A percentile compares a stretch with the other conserved stretches of the same genome.
phyloP scores from a whole-genome alignment of 2,113 vertebrate species.

The Nothobranchius furzeri region DNA sequence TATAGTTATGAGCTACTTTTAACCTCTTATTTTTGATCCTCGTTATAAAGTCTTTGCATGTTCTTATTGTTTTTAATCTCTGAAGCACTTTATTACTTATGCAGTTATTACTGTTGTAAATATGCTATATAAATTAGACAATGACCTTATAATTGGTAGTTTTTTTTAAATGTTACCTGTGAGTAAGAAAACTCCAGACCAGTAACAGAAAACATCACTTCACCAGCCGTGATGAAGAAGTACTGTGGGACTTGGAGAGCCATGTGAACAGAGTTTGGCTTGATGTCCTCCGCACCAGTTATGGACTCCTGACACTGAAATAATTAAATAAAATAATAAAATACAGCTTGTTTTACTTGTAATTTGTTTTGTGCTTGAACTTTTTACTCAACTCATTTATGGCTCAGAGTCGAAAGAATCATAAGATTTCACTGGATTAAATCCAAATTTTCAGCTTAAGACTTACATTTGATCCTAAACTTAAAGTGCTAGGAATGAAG shows the following conservation, averaged over 20 bases:
- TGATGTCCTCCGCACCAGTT: constrained; percentile 76
- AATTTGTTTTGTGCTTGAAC: not conserved
- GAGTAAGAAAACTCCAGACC: constrained; percentile 96
- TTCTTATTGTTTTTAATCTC: too few species aligned
- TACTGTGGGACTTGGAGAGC: constrained; percentile 96
- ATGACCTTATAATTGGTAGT: too few species aligned
- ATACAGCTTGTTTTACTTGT: too few species aligned
- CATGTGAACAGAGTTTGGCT: constrained; percentile 86
- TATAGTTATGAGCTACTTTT: too few species aligned
- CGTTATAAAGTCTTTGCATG: too few species aligned
- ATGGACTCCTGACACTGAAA: constrained; percentile 67
- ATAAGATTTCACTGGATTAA: too few species aligned
- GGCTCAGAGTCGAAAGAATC: too few species aligned
- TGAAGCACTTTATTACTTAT: too few species aligned
- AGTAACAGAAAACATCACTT: constrained; percentile 94
- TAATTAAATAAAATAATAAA: not conserved
- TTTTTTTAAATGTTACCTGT: constrained; percentile 79
- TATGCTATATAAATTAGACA: too few species aligned
- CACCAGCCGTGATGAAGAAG: constrained; percentile 89
- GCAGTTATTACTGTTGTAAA: too few species aligned
- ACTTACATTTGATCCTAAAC: constrained; percentile 66
- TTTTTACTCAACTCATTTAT: too few species aligned
- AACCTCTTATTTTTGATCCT: too few species aligned
- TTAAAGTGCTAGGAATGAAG: constrained; percentile 69
- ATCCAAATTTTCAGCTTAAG: not conserved